These are phyloP conservation scores for Orgyia antiqua DNA, from an alignment of 2,888 invertebrate genomes.

Conservation along the genomic window DNA sequence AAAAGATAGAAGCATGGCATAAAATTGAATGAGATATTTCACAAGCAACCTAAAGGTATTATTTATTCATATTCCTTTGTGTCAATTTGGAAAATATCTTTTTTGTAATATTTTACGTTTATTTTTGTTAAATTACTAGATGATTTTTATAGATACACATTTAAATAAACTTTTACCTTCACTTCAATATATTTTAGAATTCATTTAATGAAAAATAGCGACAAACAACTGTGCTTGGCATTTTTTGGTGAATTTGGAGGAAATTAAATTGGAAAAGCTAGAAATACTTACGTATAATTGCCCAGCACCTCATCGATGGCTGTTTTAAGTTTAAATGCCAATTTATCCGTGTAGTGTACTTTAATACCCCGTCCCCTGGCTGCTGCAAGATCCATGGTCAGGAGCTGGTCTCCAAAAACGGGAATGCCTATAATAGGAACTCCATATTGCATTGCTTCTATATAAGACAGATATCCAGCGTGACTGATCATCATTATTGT, in stretches of 20 bases:
- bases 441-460: constrained; percentile 42
- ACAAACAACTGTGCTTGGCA: no score
- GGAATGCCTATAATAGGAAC: constrained; percentile 46
- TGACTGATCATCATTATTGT: constrained; percentile 37
- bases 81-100: no score
- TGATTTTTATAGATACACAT: no score
- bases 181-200: no score
- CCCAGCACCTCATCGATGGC: constrained; percentile 36
- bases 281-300: constrained; percentile 32
- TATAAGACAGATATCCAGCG: constrained; percentile 35
- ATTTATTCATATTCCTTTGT: no score
- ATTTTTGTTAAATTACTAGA: no score
- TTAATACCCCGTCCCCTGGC: constrained; percentile 29
- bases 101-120: no score
- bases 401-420: constrained; percentile 38
- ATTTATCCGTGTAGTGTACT: constrained; percentile 29
- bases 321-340: constrained; percentile 32
- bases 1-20: no score
- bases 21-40: no score
- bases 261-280: background rate
- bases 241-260: background rate
- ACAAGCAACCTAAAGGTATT: no score
- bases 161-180: no score
- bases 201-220: no score
- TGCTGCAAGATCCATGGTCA: constrained; percentile 29